Conservation (phyloP, 2,113 vertebrate species). For the Hyla sarda region DNA sequence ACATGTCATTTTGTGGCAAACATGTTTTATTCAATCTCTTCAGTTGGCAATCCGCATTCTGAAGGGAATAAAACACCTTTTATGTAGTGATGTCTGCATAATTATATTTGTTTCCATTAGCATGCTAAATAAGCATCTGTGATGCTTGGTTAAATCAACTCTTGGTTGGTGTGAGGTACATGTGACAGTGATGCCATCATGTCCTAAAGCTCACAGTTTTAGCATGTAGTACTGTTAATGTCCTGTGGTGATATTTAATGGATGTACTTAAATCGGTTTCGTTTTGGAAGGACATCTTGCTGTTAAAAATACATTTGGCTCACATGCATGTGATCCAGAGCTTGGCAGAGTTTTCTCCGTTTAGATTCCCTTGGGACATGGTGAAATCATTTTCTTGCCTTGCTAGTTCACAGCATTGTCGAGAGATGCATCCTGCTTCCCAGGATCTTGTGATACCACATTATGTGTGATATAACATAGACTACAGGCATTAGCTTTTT, state of each 20-base stretch:
- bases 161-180: slow-evolving; percentile 8
- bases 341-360: slow-evolving; percentile 31
- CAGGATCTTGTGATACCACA: slow-evolving; percentile 25
- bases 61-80: slow-evolving; percentile 45
- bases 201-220: neutral
- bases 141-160: slow-evolving; percentile 26
- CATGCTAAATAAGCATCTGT: slow-evolving; percentile 51
- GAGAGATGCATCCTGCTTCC: slow-evolving; percentile 38
- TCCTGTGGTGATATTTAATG: slow-evolving; percentile 28
- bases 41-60: slow-evolving; percentile 14
- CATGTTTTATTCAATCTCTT: slow-evolving; percentile 38
- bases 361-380: slow-evolving; percentile 17
- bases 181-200: slow-evolving; percentile 36
- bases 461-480: slow-evolving; percentile 7
- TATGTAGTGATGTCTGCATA: slow-evolving; percentile 36
- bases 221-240: slow-evolving; percentile 4
- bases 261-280: neutral
- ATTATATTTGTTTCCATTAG: slow-evolving; percentile 47
- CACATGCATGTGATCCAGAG: slow-evolving; percentile 25
- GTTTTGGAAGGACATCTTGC: neutral
- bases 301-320: slow-evolving; percentile 27
- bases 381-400: slow-evolving; percentile 48
- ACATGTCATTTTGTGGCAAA: slow-evolving; percentile 25
- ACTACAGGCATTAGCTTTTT: neutral
- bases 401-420: slow-evolving; percentile 14